A percentile compares a stretch with the other conserved stretches of the same genome.
Conservation (phyloP, 2,113 vertebrate genomes). For the Albula glossodonta region DNA sequence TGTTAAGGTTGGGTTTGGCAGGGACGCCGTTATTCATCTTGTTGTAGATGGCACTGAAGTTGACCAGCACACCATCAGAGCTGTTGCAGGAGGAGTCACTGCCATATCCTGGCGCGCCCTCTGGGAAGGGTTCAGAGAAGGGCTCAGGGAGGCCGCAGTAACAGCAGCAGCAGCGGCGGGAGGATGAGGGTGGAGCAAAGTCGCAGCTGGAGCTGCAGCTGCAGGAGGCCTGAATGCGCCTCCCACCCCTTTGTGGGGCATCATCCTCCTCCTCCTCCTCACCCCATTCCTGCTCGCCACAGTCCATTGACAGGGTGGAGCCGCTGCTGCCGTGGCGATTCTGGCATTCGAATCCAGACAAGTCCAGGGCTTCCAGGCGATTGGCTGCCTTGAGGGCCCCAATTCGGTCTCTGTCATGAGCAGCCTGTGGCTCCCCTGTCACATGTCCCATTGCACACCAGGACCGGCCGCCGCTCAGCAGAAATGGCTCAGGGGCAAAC, state of each 20-base stretch:
- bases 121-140: constrained; percentile 70
- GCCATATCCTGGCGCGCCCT: constrained; percentile 81
- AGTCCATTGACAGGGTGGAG: constrained; percentile 84
- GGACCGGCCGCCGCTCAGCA: constrained; percentile 67
- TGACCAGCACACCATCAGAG: constrained; percentile 90
- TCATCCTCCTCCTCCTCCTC: constrained; percentile 55
- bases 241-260: constrained; percentile 58
- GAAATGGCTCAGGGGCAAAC: constrained; percentile 71
- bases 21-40: constrained; percentile 80
- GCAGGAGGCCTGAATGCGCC: constrained; percentile 63
- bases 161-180: constrained; percentile 70
- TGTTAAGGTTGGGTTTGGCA: constrained; percentile 79
- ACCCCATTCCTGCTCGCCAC: constrained; percentile 86
- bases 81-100: constrained; percentile 97
- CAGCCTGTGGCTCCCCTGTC: constrained; percentile 66
- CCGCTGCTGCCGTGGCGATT: constrained; percentile 74
- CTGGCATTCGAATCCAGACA: constrained; percentile 73
- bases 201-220: constrained; percentile 70
- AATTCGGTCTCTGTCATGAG: constrained; percentile 69
- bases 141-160: constrained; percentile 74
- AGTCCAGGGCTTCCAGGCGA: constrained; percentile 69
- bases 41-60: constrained; percentile 93
- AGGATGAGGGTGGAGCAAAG: constrained; percentile 41
- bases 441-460: constrained; percentile 62
- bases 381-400: constrained; percentile 44